Conservation (phyloP, 2,888 invertebrate species). For the Cylloceria caligata region DNA sequence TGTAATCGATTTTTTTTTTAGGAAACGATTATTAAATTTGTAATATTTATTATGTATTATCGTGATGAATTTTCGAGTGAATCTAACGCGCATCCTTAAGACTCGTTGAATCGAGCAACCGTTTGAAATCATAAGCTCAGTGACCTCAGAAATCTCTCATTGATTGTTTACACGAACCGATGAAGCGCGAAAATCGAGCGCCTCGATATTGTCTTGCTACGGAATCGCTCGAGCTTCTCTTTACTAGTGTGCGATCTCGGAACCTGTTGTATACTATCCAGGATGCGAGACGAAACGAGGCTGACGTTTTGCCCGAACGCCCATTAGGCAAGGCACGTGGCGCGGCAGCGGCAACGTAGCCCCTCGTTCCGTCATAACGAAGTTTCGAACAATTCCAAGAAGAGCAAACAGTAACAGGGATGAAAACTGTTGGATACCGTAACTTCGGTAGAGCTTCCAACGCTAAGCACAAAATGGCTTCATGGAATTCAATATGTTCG, state of each 20-base stretch:
- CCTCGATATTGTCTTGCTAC: conserved; percentile 19
- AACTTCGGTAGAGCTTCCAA: conserved; percentile 10
- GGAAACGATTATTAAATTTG: no score
- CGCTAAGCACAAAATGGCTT: conserved; percentile 2
- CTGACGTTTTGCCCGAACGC: conserved; percentile 33
- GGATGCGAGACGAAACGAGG: conserved; percentile 4
- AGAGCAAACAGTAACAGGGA: conserved; percentile 10
- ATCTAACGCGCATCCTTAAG: not conserved
- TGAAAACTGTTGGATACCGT: conserved; percentile 14
- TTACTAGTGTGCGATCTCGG: not conserved
- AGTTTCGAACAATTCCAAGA: conserved; percentile 58
- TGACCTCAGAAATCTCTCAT: conserved; percentile 53
- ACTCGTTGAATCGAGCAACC: not conserved
- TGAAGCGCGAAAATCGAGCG: conserved; percentile 25
- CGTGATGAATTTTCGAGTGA: not conserved
- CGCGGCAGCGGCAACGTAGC: not conserved
- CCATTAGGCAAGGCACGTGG: conserved; percentile 72
- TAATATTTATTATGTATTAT: not conserved
- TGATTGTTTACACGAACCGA: conserved; percentile 66
- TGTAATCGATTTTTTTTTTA: no score
- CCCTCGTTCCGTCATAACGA: conserved; percentile 66
- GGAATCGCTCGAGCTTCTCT: conserved; percentile 14
- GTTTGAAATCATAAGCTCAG: not conserved
- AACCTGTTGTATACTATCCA: not conserved
- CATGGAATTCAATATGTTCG: not conserved